These are phyloP conservation scores for Creontiades dilutus DNA, from an alignment of 2,888 invertebrate genomes.

Conservation along the genomic window DNA sequence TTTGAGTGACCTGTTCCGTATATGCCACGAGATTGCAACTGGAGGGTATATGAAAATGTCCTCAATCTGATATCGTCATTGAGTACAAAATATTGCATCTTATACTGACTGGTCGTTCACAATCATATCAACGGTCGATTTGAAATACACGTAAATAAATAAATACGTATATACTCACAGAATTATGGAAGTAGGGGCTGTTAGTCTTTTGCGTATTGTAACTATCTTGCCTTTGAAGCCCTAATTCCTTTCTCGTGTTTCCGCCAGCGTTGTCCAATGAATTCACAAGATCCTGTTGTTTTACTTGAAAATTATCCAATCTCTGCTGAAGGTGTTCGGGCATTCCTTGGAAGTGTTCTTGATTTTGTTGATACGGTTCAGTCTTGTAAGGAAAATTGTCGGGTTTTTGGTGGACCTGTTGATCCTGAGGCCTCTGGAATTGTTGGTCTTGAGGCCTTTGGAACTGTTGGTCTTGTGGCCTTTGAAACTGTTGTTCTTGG, in stretches of 20 bases:
- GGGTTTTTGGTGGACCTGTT: constrained; percentile 35
- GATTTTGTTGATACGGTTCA: constrained; percentile 70
- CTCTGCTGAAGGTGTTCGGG: constrained; percentile 59
- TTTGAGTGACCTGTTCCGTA: too few relatives aligned
- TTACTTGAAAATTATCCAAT: constrained; percentile 68
- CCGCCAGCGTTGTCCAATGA: constrained; percentile 64
- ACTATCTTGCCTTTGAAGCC: constrained; percentile 73
- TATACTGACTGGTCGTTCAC: too few relatives aligned
- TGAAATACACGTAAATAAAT: too few relatives aligned
- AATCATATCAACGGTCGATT: too few relatives aligned
- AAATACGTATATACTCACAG: constrained; percentile 69
- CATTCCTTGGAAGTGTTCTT: constrained; percentile 52
- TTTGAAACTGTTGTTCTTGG: constrained; percentile 55
- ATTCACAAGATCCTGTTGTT: constrained; percentile 70
- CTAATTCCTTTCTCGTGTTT: constrained; percentile 71
- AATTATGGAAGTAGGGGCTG: constrained; percentile 71
- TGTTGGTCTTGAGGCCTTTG: constrained; percentile 58
- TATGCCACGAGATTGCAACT: too few relatives aligned
- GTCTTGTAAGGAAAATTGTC: constrained; percentile 69
- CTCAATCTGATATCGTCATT: too few relatives aligned
- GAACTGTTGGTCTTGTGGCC: constrained; percentile 52
- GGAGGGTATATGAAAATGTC: too few relatives aligned
- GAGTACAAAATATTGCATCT: too few relatives aligned
- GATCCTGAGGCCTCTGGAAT: constrained; percentile 58
- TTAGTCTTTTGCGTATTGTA: constrained; percentile 71